These are phyloP conservation scores for Diadophis punctatus DNA, from an alignment of 2,113 vertebrate genomes.

Conservation along the genomic window DNA sequence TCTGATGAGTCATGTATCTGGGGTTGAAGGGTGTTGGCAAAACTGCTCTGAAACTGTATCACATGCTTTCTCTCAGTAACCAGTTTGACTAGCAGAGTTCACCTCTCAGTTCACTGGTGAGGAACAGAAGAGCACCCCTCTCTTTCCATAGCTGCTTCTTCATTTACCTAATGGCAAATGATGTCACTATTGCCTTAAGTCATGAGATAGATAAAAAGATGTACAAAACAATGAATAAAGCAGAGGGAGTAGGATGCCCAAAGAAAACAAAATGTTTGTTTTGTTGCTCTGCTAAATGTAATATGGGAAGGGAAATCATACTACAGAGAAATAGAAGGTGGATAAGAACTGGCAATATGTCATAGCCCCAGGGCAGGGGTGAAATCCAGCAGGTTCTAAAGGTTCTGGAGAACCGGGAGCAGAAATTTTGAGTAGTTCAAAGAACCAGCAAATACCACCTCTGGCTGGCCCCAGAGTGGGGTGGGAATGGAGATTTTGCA, in stretches of 20 bases:
- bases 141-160: constrained; percentile 34
- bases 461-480: too few species aligned
- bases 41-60: constrained; percentile 42
- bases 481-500: too few species aligned
- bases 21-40: constrained; percentile 41
- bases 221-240: neutral
- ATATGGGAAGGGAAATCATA: neutral
- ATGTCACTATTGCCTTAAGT: constrained; percentile 47
- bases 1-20: constrained; percentile 34
- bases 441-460: too few species aligned
- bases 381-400: too few species aligned
- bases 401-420: too few species aligned
- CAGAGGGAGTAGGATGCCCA: neutral
- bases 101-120: constrained; percentile 41
- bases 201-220: constrained; percentile 33
- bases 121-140: constrained; percentile 5
- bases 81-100: constrained; percentile 45
- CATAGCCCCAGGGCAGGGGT: neutral
- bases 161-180: constrained; percentile 47
- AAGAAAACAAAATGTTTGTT: neutral
- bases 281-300: neutral
- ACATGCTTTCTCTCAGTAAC: constrained; percentile 49
- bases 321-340: neutral
- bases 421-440: too few species aligned
- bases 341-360: neutral